Base-by-base conservation (phyloP, 2,888 invertebrate genomes). In the Xylota segnis region DNA sequence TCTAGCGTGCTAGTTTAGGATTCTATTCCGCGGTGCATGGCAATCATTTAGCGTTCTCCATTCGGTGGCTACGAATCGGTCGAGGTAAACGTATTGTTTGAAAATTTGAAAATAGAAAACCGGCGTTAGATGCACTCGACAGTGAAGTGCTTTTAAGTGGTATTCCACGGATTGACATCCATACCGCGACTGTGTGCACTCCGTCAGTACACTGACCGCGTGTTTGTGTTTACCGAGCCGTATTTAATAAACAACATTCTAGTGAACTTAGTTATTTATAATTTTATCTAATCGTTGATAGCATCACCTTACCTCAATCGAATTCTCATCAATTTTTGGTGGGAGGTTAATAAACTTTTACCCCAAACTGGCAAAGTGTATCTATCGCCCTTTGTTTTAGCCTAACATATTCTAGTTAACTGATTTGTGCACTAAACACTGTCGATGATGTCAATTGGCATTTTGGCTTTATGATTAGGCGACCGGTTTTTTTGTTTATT, bases 1-100 rank as follows among this genome's bases (percentile, higher is more conserved):
- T 82, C 82, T 86, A 72, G 71, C 27, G 40, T 40, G 37, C 47
- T 45, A 79, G 66, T 71, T 81, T 16, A 45, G 40, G 76, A 86
- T 86, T 82, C 76, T 68, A 59, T 43, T 63, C 66, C 66, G 40
- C 40, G 59, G 56, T 76, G 66, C 82, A 74, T 56, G 56, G 52
- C 61, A 72, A 77, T 82, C 86, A 82, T 72, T 86, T 68, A 82
- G 72, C 61, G 82, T 82, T 82, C 76, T 72, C 50, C 72, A 61
- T 34, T 84, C 81, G 84, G 34, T 56, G 75, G 70, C 71, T 75
- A 81, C 75, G 52, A 71, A 52, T 82, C 86, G 66, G 76, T 77
- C 61, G 76, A 66, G 58, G 61, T 72, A 72, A 72, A 72, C 61
- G 65, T 43, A 50, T 18, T 65, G 43, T 68, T 71, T 65, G 37